Evolutionary conservation across 2,888 invertebrate genomes (phyloP).

Genomic region (Elegia similella): DNA sequence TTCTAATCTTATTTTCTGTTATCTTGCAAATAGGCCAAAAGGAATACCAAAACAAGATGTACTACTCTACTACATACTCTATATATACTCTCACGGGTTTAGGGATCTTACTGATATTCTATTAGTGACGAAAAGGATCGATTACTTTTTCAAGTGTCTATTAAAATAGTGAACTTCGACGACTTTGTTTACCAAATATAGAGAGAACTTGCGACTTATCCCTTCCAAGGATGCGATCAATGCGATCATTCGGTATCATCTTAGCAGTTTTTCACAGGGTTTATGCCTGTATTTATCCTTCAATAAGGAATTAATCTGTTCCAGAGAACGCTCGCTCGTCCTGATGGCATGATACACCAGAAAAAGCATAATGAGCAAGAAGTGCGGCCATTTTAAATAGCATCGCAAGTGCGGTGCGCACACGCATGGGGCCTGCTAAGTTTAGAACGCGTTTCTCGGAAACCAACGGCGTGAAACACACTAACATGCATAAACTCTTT

Average conservation of each 20-base stretch:
- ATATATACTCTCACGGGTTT: too few relatives aligned
- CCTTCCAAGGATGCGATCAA: too few relatives aligned
- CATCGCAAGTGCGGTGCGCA: conserved; percentile 9
- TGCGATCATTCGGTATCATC: not conserved
- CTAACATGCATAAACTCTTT: not conserved
- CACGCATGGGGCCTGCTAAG: not conserved
- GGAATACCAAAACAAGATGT: too few relatives aligned
- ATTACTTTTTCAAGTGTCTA: too few relatives aligned
- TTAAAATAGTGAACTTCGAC: too few relatives aligned
- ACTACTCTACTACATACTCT: too few relatives aligned
- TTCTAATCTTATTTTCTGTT: too few relatives aligned
- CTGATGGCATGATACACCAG: conserved; percentile 2
- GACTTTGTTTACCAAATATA: too few relatives aligned
- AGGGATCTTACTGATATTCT: too few relatives aligned
- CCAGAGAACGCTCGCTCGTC: not conserved
- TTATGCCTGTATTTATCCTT: not conserved
- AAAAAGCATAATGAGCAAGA: conserved; percentile 17
- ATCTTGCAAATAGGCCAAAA: too few relatives aligned
- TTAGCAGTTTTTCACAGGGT: not conserved
- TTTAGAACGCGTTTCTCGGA: conserved; percentile 7
- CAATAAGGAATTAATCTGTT: conserved; percentile 1
- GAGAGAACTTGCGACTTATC: too few relatives aligned
- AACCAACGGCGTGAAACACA: not conserved
- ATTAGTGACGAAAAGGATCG: too few relatives aligned
- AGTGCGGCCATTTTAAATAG: conserved; percentile 15